Conservation (phyloP, 2,888 invertebrate species). For the Synergus japonicus region DNA sequence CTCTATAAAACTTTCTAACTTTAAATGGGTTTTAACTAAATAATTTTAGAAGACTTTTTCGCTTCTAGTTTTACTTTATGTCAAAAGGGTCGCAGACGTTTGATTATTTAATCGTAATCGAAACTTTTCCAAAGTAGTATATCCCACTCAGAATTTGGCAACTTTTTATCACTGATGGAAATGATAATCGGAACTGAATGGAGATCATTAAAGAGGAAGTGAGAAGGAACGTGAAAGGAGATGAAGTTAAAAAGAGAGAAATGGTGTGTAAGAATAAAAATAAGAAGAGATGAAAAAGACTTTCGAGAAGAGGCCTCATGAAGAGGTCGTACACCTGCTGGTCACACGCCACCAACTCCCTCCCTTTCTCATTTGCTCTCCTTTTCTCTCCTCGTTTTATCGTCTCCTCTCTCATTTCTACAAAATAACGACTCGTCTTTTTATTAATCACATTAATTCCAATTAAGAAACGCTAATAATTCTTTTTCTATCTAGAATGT, state of each 20-base stretch:
- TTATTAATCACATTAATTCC: neutral
- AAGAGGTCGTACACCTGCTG: slow-evolving; percentile 58
- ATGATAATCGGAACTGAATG: slow-evolving; percentile 41
- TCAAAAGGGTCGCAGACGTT: neutral
- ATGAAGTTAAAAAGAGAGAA: slow-evolving; percentile 35
- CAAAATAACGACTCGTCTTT: neutral
- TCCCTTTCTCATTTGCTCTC: slow-evolving; percentile 47
- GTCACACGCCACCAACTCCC: slow-evolving; percentile 57
- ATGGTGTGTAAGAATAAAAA: slow-evolving; percentile 18
- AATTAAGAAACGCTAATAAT: neutral
- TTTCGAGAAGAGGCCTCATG: slow-evolving; percentile 46
- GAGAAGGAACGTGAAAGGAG: slow-evolving; percentile 17
- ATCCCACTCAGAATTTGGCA: neutral
- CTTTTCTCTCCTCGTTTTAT: slow-evolving; percentile 28
- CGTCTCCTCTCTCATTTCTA: slow-evolving; percentile 7
- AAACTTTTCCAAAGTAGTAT: neutral
- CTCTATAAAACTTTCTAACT: too few species aligned
- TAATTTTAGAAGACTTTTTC: too few species aligned
- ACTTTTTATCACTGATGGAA: slow-evolving; percentile 25
- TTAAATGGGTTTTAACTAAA: too few species aligned
- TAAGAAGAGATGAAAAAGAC: slow-evolving; percentile 46
- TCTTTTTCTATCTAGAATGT: too few species aligned
- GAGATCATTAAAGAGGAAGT: slow-evolving; percentile 29
- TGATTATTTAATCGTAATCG: slow-evolving; percentile 6
- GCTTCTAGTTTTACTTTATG: neutral